Evolutionary conservation across 2,113 vertebrate genomes (phyloP), one percentile per base, ranked within the genome.

Genomic region (Thalassarche chlororhynchos): DNA sequence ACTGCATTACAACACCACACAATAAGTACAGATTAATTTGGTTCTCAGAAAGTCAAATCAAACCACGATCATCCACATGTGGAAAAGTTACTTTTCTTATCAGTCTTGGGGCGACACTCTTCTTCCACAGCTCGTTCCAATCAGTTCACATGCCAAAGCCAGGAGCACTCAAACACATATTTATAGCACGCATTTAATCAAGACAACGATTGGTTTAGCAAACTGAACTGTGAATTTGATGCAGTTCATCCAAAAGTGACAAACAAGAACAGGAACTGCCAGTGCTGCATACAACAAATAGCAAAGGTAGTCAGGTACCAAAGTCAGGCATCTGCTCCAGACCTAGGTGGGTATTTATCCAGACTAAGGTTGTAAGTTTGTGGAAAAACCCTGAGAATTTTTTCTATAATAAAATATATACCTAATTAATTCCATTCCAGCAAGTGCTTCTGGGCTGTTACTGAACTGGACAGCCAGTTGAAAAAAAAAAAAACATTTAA

Each of bases 11-110:
- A 84, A 5, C 47, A 81, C 19, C 34, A 20, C 8, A 25, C 19
- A 68, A 10, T 10, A 84, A 70, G 3, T 44, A 47, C 42, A 60
- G 52, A 78, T 52, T 58, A 62, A 68, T 87, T 82, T 0, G 0
- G 21, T 42, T 10, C 25, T 71, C 60, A 84, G 32, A 85, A 75
- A 87, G 15, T 58, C 44, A 65, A 74, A 78, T 54, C 47, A 79
- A 85, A 76, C 31, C 0, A 0, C 3, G 3, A 42, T 42, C 51
- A 92, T 49, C 49, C 55, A 23, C 51, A 71, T 3, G 16, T 29
- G 46, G 49, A 69, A 24, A 92, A 89, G 36, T 20, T 84, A 44
- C 10, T 94, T 84, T 84, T 66, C 68, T 92, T 91, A 66, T 47
- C 69, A 42, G 72, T 69, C 55, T 84, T 42, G 0, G 2, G 16